Percentiles rank a stretch among this genome's conserved stretches.
phyloP scores from a whole-genome alignment of 1,140 invertebrate genomes.

The Diachasma alloeum region DNA sequence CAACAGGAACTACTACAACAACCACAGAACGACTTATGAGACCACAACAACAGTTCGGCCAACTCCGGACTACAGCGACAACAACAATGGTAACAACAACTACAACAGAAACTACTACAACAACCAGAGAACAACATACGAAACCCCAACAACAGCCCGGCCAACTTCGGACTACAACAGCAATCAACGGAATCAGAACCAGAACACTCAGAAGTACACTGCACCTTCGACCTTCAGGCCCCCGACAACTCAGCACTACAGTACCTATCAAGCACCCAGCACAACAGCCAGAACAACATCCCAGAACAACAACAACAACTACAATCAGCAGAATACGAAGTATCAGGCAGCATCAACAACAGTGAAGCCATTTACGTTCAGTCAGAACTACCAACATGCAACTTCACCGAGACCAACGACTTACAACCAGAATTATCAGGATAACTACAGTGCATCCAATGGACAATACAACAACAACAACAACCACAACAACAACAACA shows the following conservation, averaged over 20 bases:
- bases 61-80: constrained; percentile 12
- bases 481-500: constrained; percentile 19
- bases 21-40: constrained; percentile 32
- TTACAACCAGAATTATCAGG: constrained; percentile 41
- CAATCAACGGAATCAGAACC: constrained; percentile 15
- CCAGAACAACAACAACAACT: constrained; percentile 33
- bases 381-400: constrained; percentile 41
- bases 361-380: constrained; percentile 33
- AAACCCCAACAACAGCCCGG: constrained; percentile 43
- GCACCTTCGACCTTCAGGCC: constrained; percentile 37
- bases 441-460: background rate
- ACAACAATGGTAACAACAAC: background rate
- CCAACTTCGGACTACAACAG: constrained; percentile 17
- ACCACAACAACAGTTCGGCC: constrained; percentile 47
- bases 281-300: constrained; percentile 41
- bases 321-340: constrained; percentile 45
- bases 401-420: constrained; percentile 34
- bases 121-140: background rate
- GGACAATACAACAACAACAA: background rate
- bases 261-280: constrained; percentile 48
- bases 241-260: constrained; percentile 48
- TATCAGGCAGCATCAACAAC: constrained; percentile 39
- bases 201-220: constrained; percentile 32
- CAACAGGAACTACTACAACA: constrained; percentile 37
- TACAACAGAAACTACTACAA: constrained; percentile 19